Base-by-base conservation (phyloP, 30 jellyfish, hydroid and myxozoan genomes). In the Calvadosia cruxmelitensis region DNA sequence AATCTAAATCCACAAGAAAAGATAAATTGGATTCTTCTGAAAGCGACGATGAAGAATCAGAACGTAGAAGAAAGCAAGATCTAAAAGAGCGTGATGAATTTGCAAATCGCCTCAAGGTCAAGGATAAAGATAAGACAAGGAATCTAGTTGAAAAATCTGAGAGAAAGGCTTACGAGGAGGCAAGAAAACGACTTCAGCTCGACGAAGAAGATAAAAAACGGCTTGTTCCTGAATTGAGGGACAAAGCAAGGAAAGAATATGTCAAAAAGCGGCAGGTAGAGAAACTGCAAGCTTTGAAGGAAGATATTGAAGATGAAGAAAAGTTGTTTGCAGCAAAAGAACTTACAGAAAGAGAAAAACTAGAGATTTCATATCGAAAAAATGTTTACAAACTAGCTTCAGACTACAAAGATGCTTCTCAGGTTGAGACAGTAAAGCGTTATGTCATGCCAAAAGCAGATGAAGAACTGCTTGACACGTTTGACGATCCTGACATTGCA, bases 391-490 rank as follows among this genome's bases (percentile, higher is more conserved):
- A 70, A 52, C 72, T 92, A 42, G 99, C 99, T 29, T 72, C 69
- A 35, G 96, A 92, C 16, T 80, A 79, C 73, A 84, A 74, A 35
- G 87, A 92, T 3, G 93, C 82, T 7, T 76, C 78, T 27, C 83
- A 85, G 61, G 91, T 64, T 27, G 93, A 79, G 49, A 79, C 72
- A 68, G 95, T 84, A 27, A 79, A 84, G 50, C 66, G 99, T 66
- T 92, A 92, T 76, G 74, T 76, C 67, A 84, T 92, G 93, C 99
- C 99, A 32, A 84, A 89, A 63, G 99, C 83, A 71, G 93, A 84
- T 63, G 86, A 72, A 35, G 95, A 80, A n/a, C 52, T 74, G 30
- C 49, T 79, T 34, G 99, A 92, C 62, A 83, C 90, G 31, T 80
- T 92, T 69, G 95, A 72, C 27, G 96, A 92, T 15, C 94, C 78